These are phyloP conservation scores for Chiropotes sagulatus DNA, from an alignment of 2,797 vertebrate species.

Conservation along the genomic window DNA sequence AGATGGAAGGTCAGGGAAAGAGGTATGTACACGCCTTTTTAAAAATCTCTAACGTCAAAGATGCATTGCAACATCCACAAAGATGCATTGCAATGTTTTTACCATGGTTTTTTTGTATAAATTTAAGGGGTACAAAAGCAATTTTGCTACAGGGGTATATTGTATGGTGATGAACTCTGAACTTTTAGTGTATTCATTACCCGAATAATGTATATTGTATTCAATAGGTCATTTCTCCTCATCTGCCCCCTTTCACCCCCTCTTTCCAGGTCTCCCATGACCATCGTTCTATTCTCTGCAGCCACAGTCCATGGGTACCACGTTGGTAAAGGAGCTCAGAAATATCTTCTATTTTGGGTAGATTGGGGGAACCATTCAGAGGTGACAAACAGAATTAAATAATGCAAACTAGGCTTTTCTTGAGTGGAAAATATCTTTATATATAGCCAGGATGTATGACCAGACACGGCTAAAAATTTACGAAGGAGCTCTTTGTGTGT, in stretches of 20 bases:
- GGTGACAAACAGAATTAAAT: not conserved
- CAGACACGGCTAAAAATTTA: not conserved
- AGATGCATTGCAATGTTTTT: not conserved
- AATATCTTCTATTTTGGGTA: not conserved
- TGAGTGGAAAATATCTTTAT: not conserved
- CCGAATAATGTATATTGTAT: not conserved
- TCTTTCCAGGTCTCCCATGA: not conserved
- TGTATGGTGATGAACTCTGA: not conserved
- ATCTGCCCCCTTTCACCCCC: rapidly evolving
- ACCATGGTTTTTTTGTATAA: not conserved
- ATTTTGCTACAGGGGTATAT: not conserved
- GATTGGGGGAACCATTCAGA: not conserved
- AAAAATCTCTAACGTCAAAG: constrained; percentile 28
- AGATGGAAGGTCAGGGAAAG: not conserved
- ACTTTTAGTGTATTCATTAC: not conserved
- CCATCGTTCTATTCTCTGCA: not conserved
- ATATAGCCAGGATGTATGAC: not conserved
- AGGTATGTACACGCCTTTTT: not conserved
- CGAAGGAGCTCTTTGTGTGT: not conserved
- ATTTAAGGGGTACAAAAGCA: not conserved
- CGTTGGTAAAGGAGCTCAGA: not conserved
- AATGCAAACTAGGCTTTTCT: not conserved
- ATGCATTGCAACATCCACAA: not conserved
- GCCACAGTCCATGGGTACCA: rapidly evolving
- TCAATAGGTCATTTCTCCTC: not conserved